Base-by-base conservation (phyloP, 2,888 invertebrate species). In the Flabesymbios commensalis region DNA sequence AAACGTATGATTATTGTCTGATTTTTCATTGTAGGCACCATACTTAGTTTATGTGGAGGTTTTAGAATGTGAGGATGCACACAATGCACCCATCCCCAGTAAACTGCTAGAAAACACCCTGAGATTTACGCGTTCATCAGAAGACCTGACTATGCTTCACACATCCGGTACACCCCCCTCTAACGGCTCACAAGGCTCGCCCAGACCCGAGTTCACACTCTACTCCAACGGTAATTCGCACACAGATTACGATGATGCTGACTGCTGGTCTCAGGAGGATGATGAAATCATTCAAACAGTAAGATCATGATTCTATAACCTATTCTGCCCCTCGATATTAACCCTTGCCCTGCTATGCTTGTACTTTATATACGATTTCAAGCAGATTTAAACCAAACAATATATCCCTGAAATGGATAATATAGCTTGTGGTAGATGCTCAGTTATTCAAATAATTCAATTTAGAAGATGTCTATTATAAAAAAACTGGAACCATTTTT, bases 21-120 rank as follows among this genome's bases (percentile, higher is more conserved):
- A 14, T n/a, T n/a, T n/a, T n/a, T 36, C 39, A 10, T n/a, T 36
- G 39, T 72, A 90, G 90, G 96, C 98, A 52, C 99, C 99, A 0
- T 99, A 95, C 84, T 92, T 99, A 78, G 91, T 99, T 80, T 99
- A 98, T 84, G 92, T 98, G 60, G 99, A 99, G 85, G 95, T 96
- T 5, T 86, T 95, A 45, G 94, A 95, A 84, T 90, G 93, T 54
- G 89, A 90, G 60, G 90, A 92, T 80, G 86, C 91, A 43, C 88
- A 90, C 75, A 88, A 91, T 0, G 91, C 92, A 57, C 90, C 93
- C 0, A 88, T 97, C 22, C 94, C 95, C 45, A 88, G 90, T n/a
- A 95, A 95, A 83, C 88, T 84, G 41, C 74, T 83, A 45, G 84
- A 84, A 67, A 83, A 82, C 70, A 77, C 81, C 1, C 87, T 96